These are phyloP conservation scores for Caenorhabditis remanei DNA, from an alignment of 1,140 invertebrate genomes.

Conservation along the genomic window DNA sequence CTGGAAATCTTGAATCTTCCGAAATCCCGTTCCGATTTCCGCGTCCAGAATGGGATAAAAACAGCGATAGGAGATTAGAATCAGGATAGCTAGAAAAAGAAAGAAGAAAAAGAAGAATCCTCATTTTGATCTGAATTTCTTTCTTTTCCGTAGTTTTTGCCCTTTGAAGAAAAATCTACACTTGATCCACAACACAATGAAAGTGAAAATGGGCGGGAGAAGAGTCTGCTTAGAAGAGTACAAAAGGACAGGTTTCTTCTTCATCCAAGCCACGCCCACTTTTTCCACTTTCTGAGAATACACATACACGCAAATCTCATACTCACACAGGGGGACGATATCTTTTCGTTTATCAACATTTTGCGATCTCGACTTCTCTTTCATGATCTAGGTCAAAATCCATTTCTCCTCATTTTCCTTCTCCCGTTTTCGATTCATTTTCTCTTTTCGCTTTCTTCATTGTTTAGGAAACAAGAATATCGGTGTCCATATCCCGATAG, in stretches of 20 bases:
- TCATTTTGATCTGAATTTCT: slow-evolving; percentile 21
- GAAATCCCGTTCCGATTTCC: slow-evolving; percentile 26
- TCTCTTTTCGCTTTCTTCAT: slow-evolving; percentile 25
- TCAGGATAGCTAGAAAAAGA: neutral
- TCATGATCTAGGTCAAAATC: slow-evolving; percentile 49
- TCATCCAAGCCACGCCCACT: neutral
- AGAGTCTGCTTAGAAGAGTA: neutral
- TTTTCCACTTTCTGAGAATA: neutral
- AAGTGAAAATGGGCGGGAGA: slow-evolving; percentile 22
- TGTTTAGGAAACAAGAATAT: neutral
- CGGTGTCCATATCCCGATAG: neutral
- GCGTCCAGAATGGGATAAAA: neutral
- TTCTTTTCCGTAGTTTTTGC: neutral
- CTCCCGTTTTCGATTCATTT: neutral
- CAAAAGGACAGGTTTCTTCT: slow-evolving; percentile 48
- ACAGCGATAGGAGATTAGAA: neutral
- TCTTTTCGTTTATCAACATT: slow-evolving; percentile 33
- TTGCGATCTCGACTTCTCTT: neutral
- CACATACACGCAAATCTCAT: neutral
- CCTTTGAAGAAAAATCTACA: slow-evolving; percentile 37
- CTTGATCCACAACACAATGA: slow-evolving; percentile 15
- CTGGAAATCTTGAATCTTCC: slow-evolving; percentile 9
- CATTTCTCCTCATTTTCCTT: neutral
- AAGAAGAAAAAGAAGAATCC: neutral
- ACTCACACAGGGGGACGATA: neutral